Evolutionary conservation across 2,888 invertebrate genomes (phyloP), one percentile per base, ranked within the genome.

Genomic region (Cataglyphis livida): DNA sequence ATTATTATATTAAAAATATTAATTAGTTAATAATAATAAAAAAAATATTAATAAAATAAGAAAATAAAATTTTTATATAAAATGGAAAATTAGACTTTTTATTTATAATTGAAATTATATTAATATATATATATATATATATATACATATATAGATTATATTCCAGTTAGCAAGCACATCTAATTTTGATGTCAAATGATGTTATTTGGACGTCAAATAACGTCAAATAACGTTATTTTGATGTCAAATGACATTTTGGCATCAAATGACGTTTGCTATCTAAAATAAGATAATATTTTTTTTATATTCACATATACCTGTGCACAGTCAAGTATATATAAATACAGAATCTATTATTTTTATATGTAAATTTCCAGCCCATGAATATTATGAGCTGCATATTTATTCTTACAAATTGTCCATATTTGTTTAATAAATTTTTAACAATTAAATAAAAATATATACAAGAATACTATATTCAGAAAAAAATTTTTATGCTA

Each of bases 401-500:
- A n/a, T 44, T 18, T 44, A 5, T n/a, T n/a, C 51, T n/a, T 51
- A n/a, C 48, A 18, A 62, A 28, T 25, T 73, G 1, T 25, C 10
- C 18, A 32, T 25, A 6, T 7, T 5, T 75, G 35, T 54, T 75
- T 21, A 51, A 75, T 25, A 75, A 65, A 65, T 38, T 18, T 6
- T 73, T 38, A 73, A 4, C 3, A 3, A 51, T 51, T 41, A 41
- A 54, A 51, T 12, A 1, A 59, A 59, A 75, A 32, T 12, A 57
- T 25, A 76, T 6, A 48, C 18, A 7, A 61, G 4, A 61, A 57
- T 0, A 61, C 38, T 0, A 21, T 38, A 25, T 82, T 3, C 18
- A 79, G 7, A 74, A 73, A 61, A 9, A 4, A 48, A 25, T 38
- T 4, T 9, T 57, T 7, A 21, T 18, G n/a, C 35, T 57, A 96